Conservation (phyloP, 2,113 vertebrate species). For the Eidolon helvum region DNA sequence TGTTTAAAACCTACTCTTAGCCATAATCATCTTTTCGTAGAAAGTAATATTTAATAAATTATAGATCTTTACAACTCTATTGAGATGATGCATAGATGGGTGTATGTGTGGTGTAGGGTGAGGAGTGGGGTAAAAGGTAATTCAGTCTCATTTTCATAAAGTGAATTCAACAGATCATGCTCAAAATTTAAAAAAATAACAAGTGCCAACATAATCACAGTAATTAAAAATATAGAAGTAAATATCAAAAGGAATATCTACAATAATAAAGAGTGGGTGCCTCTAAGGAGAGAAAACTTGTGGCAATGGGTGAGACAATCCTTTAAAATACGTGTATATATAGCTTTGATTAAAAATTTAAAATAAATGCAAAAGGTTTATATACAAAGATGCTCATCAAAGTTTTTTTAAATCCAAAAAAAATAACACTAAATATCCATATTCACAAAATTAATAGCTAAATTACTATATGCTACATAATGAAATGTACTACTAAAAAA, state of each 20-base stretch:
- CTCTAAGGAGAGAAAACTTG: neutral
- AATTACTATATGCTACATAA: neutral
- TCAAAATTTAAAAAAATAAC: constrained; percentile 12
- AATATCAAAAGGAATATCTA: neutral
- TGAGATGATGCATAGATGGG: neutral
- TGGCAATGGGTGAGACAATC: neutral
- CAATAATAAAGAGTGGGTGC: neutral
- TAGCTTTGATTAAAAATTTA: neutral
- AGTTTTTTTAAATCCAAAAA: neutral
- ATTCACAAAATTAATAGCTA: neutral
- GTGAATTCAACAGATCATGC: neutral
- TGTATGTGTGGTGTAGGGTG: neutral
- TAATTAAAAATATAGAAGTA: neutral
- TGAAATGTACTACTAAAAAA: neutral
- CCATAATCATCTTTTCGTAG: neutral
- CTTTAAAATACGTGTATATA: neutral
- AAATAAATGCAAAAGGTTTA: neutral
- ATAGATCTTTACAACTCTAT: neutral
- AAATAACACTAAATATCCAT: neutral
- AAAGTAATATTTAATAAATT: neutral
- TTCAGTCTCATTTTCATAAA: neutral
- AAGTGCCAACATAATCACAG: neutral
- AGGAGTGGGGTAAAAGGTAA: neutral
- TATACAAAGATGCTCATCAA: neutral
- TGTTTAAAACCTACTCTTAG: neutral